Evolutionary conservation across 2,888 invertebrate genomes (phyloP), one percentile per base, ranked within the genome.

Genomic region (Sesamia inferens): DNA sequence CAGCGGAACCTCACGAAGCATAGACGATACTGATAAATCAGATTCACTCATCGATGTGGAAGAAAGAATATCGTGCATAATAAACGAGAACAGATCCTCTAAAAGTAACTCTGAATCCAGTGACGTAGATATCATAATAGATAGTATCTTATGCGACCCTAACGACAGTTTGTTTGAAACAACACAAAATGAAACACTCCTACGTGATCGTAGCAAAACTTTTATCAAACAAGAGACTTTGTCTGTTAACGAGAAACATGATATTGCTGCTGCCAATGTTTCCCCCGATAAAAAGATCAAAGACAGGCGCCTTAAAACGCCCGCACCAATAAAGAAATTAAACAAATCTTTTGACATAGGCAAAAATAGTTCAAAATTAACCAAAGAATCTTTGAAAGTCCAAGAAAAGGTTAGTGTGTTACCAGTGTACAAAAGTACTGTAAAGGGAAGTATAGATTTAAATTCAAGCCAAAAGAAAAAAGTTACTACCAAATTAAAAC

Each of bases 71-170:
- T 95, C 95, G 13, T 94, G 92, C 86, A 95, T 96, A 68, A 94
- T 96, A 79, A 96, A 96, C 78, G 95, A 95, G 88, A 96, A 92
- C 71, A 91, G 96, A 88, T 95, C 95, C n/a, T 96, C 96, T 24
- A 89, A 94, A 88, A 96, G 95, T 84, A 95, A 94, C 82, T 96
- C 96, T 0, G 96, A 96, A 84, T 94, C 93, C 10, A 96, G 96
- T 79, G 96, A 96, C 70, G 90, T 94, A 77, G 96, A 96, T 83
- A 93, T 95, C 67, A 88, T 93, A 75, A 93, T 96, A 81, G 95
- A 96, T 78, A 93, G 90, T 84, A 91, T 95, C 81, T 88, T 96
- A 81, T 90, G 90, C 73, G 92, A 92, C 76, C 88, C 93, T 47
- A 91, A 90, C 54, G 92, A 92, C 76, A 88, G 91, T 76, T 79